Percentiles rank a stretch among this genome's conserved stretches.
Evolutionary conservation across 2,113 vertebrate genomes (phyloP).

Genomic region (Mohoua ochrocephala): DNA sequence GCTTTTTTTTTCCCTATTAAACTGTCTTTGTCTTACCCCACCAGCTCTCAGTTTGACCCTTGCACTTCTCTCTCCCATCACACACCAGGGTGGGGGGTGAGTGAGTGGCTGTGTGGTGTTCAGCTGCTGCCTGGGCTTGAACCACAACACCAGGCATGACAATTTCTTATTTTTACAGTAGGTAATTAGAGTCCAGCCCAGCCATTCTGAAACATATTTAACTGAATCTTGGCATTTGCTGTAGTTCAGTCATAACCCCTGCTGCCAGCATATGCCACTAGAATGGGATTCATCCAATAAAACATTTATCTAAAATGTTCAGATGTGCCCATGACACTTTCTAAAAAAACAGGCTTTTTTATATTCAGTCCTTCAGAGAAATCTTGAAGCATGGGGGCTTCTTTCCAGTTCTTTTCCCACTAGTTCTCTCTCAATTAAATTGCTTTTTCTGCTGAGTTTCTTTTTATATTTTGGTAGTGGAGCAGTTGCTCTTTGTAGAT

Average conservation of each 20-base stretch:
- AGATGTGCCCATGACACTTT: background rate
- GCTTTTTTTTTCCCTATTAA: background rate
- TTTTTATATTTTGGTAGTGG: background rate
- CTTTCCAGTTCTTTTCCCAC: background rate
- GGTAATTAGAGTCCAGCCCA: background rate
- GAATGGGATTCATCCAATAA: slow-evolving; percentile 11
- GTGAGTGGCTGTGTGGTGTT: background rate
- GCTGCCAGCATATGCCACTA: background rate
- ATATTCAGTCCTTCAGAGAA: background rate
- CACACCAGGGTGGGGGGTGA: background rate
- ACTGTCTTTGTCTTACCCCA: background rate
- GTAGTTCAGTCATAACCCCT: background rate
- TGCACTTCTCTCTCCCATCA: background rate
- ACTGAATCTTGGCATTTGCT: background rate
- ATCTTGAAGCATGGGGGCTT: background rate
- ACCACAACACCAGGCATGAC: background rate
- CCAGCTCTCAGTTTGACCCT: fast-evolving
- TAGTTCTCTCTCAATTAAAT: background rate
- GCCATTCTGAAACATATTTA: background rate
- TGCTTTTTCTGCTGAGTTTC: background rate
- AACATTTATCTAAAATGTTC: slow-evolving; percentile 1
- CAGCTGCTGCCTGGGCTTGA: background rate
- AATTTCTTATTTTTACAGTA: background rate
- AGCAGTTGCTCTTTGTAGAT: background rate
- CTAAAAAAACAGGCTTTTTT: background rate